Percentiles rank a stretch among this genome's conserved stretches.
Conservation (phyloP, 2,797 vertebrate species). For the Mareca strepera region DNA sequence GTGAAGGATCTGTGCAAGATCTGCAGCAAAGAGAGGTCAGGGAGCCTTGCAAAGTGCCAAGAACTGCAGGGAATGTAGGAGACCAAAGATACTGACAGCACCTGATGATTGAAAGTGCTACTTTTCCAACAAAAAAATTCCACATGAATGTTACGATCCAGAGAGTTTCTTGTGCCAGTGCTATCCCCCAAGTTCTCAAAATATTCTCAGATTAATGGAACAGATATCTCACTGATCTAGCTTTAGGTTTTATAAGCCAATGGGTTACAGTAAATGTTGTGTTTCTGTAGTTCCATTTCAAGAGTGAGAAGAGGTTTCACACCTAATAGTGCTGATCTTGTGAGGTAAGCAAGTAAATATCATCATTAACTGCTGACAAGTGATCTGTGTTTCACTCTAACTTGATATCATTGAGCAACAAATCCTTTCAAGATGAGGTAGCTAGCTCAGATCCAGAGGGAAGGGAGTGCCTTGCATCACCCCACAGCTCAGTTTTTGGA, state of each 20-base stretch:
- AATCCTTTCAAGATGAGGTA: constrained; percentile 79
- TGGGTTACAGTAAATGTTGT: not conserved
- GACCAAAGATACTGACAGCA: not conserved
- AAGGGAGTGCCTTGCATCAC: constrained; percentile 66
- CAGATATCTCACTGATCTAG: not conserved
- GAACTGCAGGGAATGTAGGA: not conserved
- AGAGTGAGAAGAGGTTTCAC: constrained; percentile 45
- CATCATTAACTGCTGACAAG: constrained; percentile 73
- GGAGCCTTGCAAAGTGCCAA: not conserved
- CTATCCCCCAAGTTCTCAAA: not conserved
- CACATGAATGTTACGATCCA: not conserved
- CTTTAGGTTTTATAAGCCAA: not conserved
- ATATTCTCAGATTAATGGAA: not conserved
- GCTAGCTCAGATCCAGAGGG: constrained; percentile 53
- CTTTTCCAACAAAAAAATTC: constrained; percentile 25
- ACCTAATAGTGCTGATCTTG: constrained; percentile 58
- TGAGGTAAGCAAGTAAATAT: constrained; percentile 69
- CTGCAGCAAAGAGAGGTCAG: not conserved
- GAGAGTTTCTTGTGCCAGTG: not conserved
- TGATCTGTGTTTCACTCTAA: constrained; percentile 61
- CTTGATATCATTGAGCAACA: constrained; percentile 67
- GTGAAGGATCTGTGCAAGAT: not conserved
- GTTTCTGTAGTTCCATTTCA: constrained; percentile 9
- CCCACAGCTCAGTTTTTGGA: constrained; percentile 62
- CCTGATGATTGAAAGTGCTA: not conserved